Evolutionary conservation across 2,113 vertebrate species (phyloP), one percentile per base, ranked within the genome.

Genomic region (Oceanodroma tethys): DNA sequence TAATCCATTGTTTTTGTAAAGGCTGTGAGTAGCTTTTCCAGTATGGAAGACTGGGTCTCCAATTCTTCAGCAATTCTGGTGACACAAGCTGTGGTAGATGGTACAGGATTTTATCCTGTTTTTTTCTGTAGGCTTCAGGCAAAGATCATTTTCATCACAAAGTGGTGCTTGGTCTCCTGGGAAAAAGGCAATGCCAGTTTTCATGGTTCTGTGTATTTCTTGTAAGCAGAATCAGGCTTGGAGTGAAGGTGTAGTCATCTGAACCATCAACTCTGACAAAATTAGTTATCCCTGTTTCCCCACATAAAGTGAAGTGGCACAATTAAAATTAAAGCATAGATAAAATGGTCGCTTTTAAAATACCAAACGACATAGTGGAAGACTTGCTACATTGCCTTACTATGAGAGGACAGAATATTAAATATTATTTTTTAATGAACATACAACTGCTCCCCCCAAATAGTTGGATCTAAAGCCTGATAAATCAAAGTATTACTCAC

Each of bases 401-500:
- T 36, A 22, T 19, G 53, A 84, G 58, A 88, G 34, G 52, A 73
- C 26, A 68, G 79, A 76, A 82, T 83, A 92, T 71, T 88, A 90
- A 94, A 83, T 13, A 47, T 56, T 65, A 74, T 43, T 94, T 87
- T 88, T 75, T 47, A 83, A 95, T 83, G 26, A 95, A 29, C 9
- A 23, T 50, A n/a, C 59, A 62, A 56, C 22, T 93, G 34, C 42
- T 88, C 76, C 45, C 53, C 62, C 27, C n/a, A 79, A 59, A 91
- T 25, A 85, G 8, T 22, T 85, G 56, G 17, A 65, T 95, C 74
- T 88, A 87, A 95, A 96, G 45, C 45, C 71, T 83, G 85, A 78
- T 89, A 95, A 95, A 97, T 94, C 81, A 86, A 96, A 94, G 72
- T 83, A 86, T 88, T 96, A 63, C 63, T 91, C 86, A 97, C 63